These are phyloP conservation scores for Scaptomyza parva DNA, from an alignment of 2,888 invertebrate species.

Conservation along the genomic window DNA sequence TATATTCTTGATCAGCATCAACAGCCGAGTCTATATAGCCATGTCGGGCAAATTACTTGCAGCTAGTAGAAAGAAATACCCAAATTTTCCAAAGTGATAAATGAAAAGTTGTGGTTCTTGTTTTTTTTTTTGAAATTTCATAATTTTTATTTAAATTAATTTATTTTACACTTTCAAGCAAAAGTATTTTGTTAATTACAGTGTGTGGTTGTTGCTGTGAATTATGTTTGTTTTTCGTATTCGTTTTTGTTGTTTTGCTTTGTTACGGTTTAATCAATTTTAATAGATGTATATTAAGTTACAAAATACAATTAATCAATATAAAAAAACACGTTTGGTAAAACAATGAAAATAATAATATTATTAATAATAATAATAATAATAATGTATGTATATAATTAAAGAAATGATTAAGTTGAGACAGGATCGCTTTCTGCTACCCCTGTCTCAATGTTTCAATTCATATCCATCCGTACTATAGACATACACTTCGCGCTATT, in stretches of 20 bases:
- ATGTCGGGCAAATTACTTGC: too few relatives aligned
- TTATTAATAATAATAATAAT: background rate
- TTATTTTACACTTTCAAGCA: constrained; percentile 75
- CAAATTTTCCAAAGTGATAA: background rate
- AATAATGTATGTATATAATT: constrained; percentile 22
- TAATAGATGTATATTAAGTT: constrained; percentile 44
- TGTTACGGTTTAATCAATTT: constrained; percentile 41
- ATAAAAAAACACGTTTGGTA: constrained; percentile 48
- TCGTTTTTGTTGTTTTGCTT: constrained; percentile 37
- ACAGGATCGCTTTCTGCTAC: constrained; percentile 18
- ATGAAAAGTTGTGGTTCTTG: background rate
- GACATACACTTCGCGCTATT: constrained; percentile 58
- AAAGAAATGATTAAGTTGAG: constrained; percentile 50
- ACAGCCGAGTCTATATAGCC: too few relatives aligned
- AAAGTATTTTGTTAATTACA: constrained; percentile 74
- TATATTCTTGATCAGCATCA: too few relatives aligned
- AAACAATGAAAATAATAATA: constrained; percentile 45
- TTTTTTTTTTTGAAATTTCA: constrained; percentile 60
- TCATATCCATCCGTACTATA: constrained; percentile 24
- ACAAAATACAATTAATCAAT: constrained; percentile 55
- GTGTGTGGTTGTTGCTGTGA: constrained; percentile 55
- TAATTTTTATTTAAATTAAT: constrained; percentile 76
- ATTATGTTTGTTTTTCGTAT: constrained; percentile 43
- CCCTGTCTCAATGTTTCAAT: background rate
- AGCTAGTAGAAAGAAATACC: background rate